phyloP scores from a whole-genome alignment of 2,797 vertebrate genomes.

The Lateolabrax maculatus region DNA sequence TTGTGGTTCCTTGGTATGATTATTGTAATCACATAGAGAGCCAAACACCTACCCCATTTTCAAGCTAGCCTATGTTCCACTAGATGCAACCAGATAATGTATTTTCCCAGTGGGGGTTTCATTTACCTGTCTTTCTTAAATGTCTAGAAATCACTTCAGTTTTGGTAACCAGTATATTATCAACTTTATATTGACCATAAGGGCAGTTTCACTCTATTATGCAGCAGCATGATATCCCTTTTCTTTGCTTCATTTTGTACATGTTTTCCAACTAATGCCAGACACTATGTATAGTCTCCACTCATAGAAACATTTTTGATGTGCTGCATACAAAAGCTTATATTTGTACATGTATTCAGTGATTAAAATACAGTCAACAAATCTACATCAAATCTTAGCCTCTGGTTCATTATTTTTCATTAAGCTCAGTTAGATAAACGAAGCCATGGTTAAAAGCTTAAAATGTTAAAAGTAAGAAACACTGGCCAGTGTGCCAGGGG shows the following conservation, averaged over 20 bases:
- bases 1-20: constrained; percentile 39
- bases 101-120: not conserved
- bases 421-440: not conserved
- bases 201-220: not conserved
- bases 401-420: not conserved
- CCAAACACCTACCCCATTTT: constrained; percentile 36
- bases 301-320: not conserved
- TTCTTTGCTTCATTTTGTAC: not conserved
- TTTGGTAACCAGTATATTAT: not conserved
- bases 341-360: not conserved
- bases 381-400: not conserved
- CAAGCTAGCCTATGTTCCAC: constrained; percentile 9
- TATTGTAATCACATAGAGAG: constrained; percentile 38
- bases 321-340: not conserved
- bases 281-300: not conserved
- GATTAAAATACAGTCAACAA: not conserved
- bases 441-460: too few species aligned
- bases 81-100: not conserved
- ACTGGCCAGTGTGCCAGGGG: too few species aligned
- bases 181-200: not conserved
- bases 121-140: not conserved
- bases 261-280: not conserved
- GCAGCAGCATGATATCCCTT: not conserved
- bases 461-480: too few species aligned
- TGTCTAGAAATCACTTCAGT: not conserved